Percentiles rank a stretch among this genome's conserved stretches.
phyloP scores from a whole-genome alignment of 2,113 vertebrate genomes.

The Motacilla tschutschensis region DNA sequence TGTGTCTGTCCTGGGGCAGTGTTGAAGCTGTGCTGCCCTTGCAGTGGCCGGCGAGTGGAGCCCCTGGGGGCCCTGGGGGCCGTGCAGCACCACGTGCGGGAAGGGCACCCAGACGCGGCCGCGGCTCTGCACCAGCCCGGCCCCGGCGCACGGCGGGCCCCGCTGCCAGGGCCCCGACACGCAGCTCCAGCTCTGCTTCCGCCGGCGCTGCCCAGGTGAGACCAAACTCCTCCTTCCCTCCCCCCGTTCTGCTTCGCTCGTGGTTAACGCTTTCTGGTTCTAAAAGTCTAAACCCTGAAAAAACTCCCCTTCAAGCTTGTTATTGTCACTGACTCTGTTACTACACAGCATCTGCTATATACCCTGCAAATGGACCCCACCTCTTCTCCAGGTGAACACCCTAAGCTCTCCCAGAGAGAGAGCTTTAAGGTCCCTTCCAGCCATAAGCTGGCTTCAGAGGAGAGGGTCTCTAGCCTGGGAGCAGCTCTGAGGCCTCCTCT shows the following conservation, averaged over 20 bases:
- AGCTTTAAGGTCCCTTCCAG: not conserved
- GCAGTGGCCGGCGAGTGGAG: constrained; percentile 90
- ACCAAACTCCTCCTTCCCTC: not conserved
- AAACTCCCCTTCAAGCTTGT: not conserved
- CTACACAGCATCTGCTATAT: not conserved
- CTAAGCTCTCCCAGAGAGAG: not conserved
- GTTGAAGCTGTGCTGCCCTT: not conserved
- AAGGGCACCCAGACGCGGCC: constrained; percentile 84
- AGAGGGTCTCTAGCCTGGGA: not conserved
- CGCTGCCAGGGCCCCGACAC: constrained; percentile 81
- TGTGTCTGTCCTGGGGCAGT: not conserved
- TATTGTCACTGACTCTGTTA: not conserved
- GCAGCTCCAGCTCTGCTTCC: constrained; percentile 88
- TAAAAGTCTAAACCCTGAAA: not conserved
- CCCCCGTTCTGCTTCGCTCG: fast-evolving
- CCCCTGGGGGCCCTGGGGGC: constrained; percentile 86
- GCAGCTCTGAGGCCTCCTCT: not conserved
- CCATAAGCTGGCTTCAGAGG: not conserved
- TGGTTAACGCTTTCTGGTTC: fast-evolving
- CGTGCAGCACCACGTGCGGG: constrained; percentile 87
- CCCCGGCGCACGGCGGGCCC: constrained; percentile 80
- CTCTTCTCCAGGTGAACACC: not conserved
- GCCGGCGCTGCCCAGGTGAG: constrained; percentile 86
- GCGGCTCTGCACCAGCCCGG: constrained; percentile 86
- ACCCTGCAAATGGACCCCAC: not conserved